Percentiles rank a stretch among this genome's conserved stretches.
phyloP scores from a whole-genome alignment of 2,113 vertebrate species.

The Panthera uncia region DNA sequence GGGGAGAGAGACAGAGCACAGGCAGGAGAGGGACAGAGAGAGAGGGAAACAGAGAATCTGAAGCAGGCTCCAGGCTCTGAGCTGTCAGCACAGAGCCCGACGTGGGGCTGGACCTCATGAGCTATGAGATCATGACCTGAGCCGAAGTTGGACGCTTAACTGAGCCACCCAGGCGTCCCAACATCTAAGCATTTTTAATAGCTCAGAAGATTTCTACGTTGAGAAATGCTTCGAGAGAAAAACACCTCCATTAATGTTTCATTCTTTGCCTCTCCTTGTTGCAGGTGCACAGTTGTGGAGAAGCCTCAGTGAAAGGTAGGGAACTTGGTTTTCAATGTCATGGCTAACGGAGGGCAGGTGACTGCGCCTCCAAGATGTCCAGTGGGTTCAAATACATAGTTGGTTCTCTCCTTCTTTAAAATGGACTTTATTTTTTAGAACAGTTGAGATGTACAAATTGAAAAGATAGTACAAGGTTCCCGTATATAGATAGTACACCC shows the following conservation, averaged over 20 bases:
- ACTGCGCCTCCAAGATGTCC: rapidly evolving
- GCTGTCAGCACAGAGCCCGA: not conserved
- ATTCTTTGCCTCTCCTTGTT: slow-evolving; percentile 55
- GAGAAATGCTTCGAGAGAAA: not conserved
- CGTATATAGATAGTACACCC: rapidly evolving
- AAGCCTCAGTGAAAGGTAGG: slow-evolving; percentile 92
- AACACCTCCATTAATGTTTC: not conserved
- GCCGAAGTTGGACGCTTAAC: not conserved
- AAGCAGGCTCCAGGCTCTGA: too few relatives aligned
- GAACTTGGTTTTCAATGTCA: not conserved
- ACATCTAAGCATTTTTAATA: not conserved
- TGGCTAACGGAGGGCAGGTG: not conserved
- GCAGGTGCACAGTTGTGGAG: slow-evolving; percentile 89
- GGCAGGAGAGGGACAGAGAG: not conserved
- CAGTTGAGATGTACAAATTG: not conserved
- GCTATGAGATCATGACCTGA: not conserved
- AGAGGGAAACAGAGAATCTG: not conserved
- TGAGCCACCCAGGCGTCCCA: not conserved
- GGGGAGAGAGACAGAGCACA: not conserved
- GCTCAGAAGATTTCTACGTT: not conserved
- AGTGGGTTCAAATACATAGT: not conserved
- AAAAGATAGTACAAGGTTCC: not conserved
- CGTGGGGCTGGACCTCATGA: rapidly evolving
- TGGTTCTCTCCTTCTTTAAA: not conserved
- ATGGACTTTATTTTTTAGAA: not conserved